phyloP scores from a whole-genome alignment of 2,797 vertebrate species.

The Phoebastria nigripes region DNA sequence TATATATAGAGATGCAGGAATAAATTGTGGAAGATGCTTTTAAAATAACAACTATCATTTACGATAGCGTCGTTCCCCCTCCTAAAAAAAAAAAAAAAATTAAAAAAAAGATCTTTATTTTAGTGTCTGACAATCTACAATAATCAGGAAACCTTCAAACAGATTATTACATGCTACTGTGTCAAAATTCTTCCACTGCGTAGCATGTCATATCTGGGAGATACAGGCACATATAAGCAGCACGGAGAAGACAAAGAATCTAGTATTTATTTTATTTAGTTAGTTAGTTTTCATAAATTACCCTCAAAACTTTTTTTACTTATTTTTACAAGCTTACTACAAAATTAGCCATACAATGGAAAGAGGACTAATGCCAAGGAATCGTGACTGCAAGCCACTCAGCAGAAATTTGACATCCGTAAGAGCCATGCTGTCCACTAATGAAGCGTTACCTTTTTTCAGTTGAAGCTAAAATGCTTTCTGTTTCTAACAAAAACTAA shows the following conservation, averaged over 20 bases:
- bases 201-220: background rate
- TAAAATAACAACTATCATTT: background rate
- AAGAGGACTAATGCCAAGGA: background rate
- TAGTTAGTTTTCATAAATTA: background rate
- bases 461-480: background rate
- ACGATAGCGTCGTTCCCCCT: background rate
- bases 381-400: background rate
- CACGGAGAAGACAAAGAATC: background rate
- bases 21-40: background rate
- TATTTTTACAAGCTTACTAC: background rate
- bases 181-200: background rate
- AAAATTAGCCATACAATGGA: background rate
- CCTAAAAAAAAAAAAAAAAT: background rate
- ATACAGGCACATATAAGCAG: background rate
- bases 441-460: background rate
- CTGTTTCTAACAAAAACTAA: background rate
- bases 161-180: background rate
- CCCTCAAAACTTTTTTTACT: background rate
- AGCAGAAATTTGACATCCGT: background rate
- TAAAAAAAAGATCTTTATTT: background rate
- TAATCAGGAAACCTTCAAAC: background rate
- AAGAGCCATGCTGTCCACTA: background rate
- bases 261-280: background rate
- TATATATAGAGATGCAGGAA: background rate
- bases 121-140: background rate